Conservation (phyloP, 2,113 vertebrate genomes). For the Echinops telfairi region DNA sequence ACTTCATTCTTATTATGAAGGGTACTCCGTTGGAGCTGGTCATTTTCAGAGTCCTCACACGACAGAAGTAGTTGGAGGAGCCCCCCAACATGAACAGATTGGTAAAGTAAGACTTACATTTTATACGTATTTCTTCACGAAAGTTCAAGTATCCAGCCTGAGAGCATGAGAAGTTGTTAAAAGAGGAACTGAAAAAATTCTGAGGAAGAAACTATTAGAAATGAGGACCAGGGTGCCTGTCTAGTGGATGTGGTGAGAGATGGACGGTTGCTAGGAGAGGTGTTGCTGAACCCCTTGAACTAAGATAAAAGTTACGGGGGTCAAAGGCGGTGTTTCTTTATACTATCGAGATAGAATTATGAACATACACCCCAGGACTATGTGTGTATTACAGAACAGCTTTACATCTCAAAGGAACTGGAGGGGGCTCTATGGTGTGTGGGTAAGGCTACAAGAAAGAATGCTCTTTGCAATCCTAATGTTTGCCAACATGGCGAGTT, state of each 20-base stretch:
- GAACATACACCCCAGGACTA: slow-evolving; percentile 2
- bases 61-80: slow-evolving; percentile 94
- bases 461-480: slow-evolving; percentile 3
- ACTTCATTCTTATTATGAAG: slow-evolving; percentile 81
- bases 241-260: background rate
- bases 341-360: slow-evolving; percentile 15
- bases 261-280: slow-evolving; percentile 6
- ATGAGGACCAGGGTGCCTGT: background rate
- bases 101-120: slow-evolving; percentile 92
- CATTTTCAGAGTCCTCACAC: slow-evolving; percentile 88
- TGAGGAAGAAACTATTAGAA: background rate
- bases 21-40: slow-evolving; percentile 96
- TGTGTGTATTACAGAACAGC: background rate
- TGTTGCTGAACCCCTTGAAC: background rate
- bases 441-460: background rate
- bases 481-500: background rate
- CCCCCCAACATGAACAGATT: slow-evolving; percentile 95
- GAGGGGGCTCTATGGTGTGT: background rate
- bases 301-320: background rate
- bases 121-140: background rate
- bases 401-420: slow-evolving; percentile 8
- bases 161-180: background rate
- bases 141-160: background rate
- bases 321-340: slow-evolving; percentile 16
- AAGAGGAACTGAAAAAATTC: background rate